Percentiles rank a stretch among this genome's conserved stretches.
Conservation (phyloP, 92 coral and sea anemone species). For the Siderastrea radians region DNA sequence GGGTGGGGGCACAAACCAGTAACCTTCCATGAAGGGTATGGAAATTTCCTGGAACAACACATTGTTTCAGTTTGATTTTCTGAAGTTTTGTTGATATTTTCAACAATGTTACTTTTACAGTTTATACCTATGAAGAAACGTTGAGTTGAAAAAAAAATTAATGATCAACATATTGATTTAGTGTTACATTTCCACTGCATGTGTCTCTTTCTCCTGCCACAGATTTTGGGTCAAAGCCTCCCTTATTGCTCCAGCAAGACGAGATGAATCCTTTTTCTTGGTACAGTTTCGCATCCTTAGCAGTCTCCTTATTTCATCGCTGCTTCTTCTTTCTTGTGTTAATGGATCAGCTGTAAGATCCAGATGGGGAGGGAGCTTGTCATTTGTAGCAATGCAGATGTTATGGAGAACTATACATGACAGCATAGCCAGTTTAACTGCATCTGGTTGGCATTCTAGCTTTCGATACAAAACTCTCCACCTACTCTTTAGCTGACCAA, state of each 20-base stretch:
- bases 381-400: conserved; percentile 14
- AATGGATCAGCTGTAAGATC: conserved; percentile 1
- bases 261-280: conserved; percentile 29
- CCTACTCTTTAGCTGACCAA: conserved; percentile 45
- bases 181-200: no score
- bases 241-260: conserved; percentile 7
- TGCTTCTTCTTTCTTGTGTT: conserved; percentile 5
- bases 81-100: no score
- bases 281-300: conserved; percentile 28
- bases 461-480: conserved; percentile 25
- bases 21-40: no score
- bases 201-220: no score
- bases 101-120: no score
- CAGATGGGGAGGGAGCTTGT: neutral
- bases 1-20: no score
- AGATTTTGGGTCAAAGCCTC: no score
- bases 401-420: conserved; percentile 19
- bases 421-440: conserved; percentile 1
- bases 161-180: no score
- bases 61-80: no score
- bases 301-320: conserved; percentile 24
- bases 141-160: no score
- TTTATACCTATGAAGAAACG: no score
- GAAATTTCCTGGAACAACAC: no score
- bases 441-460: conserved; percentile 26